Percentiles rank a stretch among this genome's conserved stretches.
These are phyloP conservation scores for Zygogramma bicolorata DNA, from an alignment of 2,888 invertebrate species.

Conservation along the genomic window DNA sequence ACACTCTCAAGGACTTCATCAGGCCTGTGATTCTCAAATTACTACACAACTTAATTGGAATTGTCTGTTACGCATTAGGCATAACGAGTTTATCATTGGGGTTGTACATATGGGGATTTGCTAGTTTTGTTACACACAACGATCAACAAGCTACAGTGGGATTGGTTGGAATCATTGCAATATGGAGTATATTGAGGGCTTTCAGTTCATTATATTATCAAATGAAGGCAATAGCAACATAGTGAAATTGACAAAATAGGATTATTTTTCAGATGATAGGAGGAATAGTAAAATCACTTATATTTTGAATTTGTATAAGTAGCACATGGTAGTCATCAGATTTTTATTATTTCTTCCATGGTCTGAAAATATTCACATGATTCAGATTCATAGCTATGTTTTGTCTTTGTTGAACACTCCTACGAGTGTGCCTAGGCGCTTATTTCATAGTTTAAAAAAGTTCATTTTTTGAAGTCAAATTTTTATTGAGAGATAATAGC, in stretches of 20 bases:
- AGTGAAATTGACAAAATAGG: no score
- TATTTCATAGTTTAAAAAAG: no score
- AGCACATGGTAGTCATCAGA: no score
- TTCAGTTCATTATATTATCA: not conserved
- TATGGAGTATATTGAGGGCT: conserved; percentile 36
- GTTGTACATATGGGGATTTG: conserved; percentile 27
- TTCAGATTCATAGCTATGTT: no score
- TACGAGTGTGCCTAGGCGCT: no score
- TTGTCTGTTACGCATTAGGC: conserved; percentile 46
- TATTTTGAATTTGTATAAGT: no score
- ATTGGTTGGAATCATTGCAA: conserved; percentile 39
- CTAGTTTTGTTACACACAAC: conserved; percentile 20
- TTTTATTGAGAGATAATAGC: no score
- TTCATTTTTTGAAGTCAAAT: no score
- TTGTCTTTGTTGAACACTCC: no score
- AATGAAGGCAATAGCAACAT: not conserved
- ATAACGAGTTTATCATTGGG: conserved; percentile 45
- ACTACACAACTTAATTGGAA: conserved; percentile 50
- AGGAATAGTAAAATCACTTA: no score
- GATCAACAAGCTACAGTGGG: conserved; percentile 25
- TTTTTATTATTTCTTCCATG: no score
- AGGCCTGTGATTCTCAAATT: conserved; percentile 49
- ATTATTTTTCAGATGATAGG: not conserved
- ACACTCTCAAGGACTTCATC: conserved; percentile 36
- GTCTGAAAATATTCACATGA: no score